Base-by-base conservation (phyloP, 2,888 invertebrate genomes). In the Noctuana brunneofusca region DNA sequence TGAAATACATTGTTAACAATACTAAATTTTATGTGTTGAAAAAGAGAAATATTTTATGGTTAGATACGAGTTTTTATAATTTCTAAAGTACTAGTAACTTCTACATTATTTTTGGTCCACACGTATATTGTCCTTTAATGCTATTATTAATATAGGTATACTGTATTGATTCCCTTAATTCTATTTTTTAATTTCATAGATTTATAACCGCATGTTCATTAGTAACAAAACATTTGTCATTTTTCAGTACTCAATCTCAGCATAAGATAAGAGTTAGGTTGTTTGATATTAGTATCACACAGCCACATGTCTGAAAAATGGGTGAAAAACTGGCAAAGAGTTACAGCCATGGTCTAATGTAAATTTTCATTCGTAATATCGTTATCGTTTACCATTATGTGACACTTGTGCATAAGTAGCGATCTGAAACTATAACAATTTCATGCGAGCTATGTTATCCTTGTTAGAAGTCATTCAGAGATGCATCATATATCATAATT, bases 1-100 rank as follows among this genome's bases (percentile, higher is more conserved):
- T 38, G 27, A 27, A 27, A 84, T 82, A 76, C 84, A 79, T 82
- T 84, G 89, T 89, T 86, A 83, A 82, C 74, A 80, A 70, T 82
- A 75, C 75, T 73, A 80, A 81, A 83, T 79, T 84, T 76, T 87
- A 86, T 82, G 66, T 79, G 68, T 65, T 66, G 64, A 68, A 69
- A 66, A 69, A 65, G 58, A 35, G 56, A 43, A 43, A 54, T 60
- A 52, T 56, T 62, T 62, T 64, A 56, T 63, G 38, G 14, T 55
- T 62, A 55, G 27, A 55, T 55, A 60, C 32, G 9, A 30, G 9
- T 46, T 53, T 60, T 35, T 60, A 60, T 60, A 54, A 16, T 60
- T 53, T 60, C 6, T 30, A n/a, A 58, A 52, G 16, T 38, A 20
- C 3, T 20, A 16, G 2, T 14, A 24, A 54, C 16, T 58, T 41